phyloP scores from a whole-genome alignment of 2,113 vertebrate genomes.

The Choloepus hoffmanni region DNA sequence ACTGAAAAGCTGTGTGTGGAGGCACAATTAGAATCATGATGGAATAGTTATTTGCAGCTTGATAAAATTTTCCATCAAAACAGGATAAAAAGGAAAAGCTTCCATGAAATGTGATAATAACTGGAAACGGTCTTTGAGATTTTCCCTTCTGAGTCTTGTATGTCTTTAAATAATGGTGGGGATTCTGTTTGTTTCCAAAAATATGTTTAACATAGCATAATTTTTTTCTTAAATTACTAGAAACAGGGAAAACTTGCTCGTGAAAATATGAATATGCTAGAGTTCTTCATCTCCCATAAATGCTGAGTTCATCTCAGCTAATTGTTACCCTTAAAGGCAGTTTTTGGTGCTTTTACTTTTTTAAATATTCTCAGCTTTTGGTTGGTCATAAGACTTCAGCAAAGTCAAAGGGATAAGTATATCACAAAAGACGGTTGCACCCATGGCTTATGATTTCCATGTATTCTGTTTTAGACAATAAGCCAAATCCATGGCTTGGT shows the following conservation, averaged over 20 bases:
- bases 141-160: slow-evolving; percentile 9
- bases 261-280: slow-evolving; percentile 35
- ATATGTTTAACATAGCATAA: neutral
- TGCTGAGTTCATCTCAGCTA: neutral
- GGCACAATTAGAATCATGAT: slow-evolving; percentile 29
- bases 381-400: slow-evolving; percentile 13
- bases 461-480: slow-evolving; percentile 76
- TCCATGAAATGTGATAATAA: neutral
- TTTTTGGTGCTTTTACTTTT: slow-evolving; percentile 24
- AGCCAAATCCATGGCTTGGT: slow-evolving; percentile 49
- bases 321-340: neutral
- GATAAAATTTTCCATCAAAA: slow-evolving; percentile 29
- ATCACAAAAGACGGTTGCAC: slow-evolving; percentile 55
- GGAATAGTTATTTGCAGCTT: neutral
- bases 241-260: neutral
- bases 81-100: slow-evolving; percentile 14
- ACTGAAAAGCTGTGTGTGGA: neutral
- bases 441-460: slow-evolving; percentile 72
- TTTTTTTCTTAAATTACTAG: slow-evolving; percentile 16
- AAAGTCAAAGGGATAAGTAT: slow-evolving; percentile 54
- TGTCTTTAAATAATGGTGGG: neutral
- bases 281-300: slow-evolving; percentile 3
- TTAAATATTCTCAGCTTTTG: slow-evolving; percentile 27
- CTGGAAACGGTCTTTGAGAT: neutral
- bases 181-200: slow-evolving; percentile 3